Percentiles rank a stretch among this genome's conserved stretches.
These are phyloP conservation scores for Petrophora chlorosata DNA, from an alignment of 2,888 invertebrate species.

Conservation along the genomic window DNA sequence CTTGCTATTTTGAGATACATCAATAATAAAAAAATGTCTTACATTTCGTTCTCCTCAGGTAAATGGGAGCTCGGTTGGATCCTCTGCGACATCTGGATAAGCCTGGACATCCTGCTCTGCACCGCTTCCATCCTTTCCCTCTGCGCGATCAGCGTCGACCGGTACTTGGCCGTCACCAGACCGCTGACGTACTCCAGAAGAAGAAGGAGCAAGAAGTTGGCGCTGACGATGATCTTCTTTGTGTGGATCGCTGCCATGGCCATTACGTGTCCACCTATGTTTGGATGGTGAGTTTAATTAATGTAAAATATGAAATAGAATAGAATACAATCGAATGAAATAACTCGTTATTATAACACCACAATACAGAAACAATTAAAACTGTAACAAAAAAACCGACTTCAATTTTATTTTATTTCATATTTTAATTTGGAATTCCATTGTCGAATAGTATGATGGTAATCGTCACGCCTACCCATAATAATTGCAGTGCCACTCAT, in stretches of 20 bases:
- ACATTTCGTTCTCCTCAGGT: no score
- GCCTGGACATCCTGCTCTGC: slow-evolving; percentile 95
- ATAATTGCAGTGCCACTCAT: no score
- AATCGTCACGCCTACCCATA: no score
- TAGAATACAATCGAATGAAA: no score
- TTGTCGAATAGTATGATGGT: no score
- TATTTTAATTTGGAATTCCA: not conserved
- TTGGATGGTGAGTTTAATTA: slow-evolving; percentile 93
- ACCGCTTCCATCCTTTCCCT: slow-evolving; percentile 96
- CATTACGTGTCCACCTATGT: slow-evolving; percentile 97
- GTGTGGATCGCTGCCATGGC: slow-evolving; percentile 96
- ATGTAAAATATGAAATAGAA: no score
- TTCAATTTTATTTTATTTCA: no score
- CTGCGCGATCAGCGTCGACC: slow-evolving; percentile 95
- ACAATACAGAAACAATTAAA: no score
- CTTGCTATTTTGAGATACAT: no score
- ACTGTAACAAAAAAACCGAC: no score
- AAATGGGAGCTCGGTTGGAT: slow-evolving; percentile 96
- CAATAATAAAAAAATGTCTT: no score
- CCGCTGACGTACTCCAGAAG: slow-evolving; percentile 96
- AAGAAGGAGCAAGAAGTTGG: slow-evolving; percentile 92
- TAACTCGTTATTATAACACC: no score
- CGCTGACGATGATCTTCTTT: slow-evolving; percentile 92
- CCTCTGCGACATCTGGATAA: slow-evolving; percentile 95
- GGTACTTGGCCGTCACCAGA: slow-evolving; percentile 96